A percentile compares a stretch with the other conserved stretches of the same genome.
Evolutionary conservation across 2,888 invertebrate species (phyloP).

Genomic region (Eupsilia transversa): DNA sequence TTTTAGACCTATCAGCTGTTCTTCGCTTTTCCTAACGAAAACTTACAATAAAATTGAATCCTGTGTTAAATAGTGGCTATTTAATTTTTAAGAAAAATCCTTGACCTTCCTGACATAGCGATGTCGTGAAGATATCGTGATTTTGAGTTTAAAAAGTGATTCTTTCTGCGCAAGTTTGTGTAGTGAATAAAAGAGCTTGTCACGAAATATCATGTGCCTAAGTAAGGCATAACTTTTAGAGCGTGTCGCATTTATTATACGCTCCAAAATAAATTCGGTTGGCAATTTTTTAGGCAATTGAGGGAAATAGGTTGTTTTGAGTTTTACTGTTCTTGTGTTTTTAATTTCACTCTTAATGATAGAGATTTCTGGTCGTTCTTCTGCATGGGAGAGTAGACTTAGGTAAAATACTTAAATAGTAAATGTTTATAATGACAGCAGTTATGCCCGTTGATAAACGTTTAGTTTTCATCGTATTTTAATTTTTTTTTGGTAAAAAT

Average conservation of each 20-base stretch:
- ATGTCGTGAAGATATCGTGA: neutral
- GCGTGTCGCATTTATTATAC: slow-evolving; percentile 62
- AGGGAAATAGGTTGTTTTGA: slow-evolving; percentile 44
- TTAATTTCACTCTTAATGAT: slow-evolving; percentile 35
- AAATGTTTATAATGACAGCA: neutral
- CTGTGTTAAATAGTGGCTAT: neutral
- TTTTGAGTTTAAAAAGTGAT: slow-evolving; percentile 10
- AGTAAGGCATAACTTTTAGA: slow-evolving; percentile 61
- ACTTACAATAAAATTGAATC: neutral
- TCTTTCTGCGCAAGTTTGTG: slow-evolving; percentile 28
- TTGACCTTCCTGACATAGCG: neutral
- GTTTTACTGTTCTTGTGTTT: slow-evolving; percentile 6
- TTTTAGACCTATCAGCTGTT: neutral
- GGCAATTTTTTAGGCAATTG: slow-evolving; percentile 51
- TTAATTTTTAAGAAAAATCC: neutral
- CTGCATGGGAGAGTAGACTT: no score
- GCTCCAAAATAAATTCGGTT: slow-evolving; percentile 57
- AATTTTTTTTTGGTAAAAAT: no score
- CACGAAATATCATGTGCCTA: slow-evolving; percentile 58
- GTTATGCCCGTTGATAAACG: neutral
- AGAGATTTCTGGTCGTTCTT: neutral
- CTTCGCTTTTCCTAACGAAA: neutral
- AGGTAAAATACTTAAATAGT: neutral
- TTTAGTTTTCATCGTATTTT: neutral
- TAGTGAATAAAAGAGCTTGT: slow-evolving; percentile 53